Evolutionary conservation across 30 jellyfish, hydroid and myxozoan genomes (phyloP), one percentile per base, ranked within the genome.

Genomic region (Phacellophora camtschatica): DNA sequence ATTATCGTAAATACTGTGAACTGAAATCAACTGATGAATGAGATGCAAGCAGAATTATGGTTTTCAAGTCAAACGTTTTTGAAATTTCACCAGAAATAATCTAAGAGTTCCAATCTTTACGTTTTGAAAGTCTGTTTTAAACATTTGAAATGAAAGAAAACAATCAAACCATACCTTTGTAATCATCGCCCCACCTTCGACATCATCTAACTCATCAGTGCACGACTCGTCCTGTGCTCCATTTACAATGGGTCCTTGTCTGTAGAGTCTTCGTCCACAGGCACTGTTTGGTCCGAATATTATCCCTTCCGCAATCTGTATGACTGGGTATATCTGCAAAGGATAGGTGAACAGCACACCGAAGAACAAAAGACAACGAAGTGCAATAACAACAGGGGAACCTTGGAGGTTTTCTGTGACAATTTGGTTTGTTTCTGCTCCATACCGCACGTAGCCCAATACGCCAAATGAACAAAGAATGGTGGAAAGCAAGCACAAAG

Each of bases 341-440:
- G 99, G 99, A 51, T 87, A 94, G 1, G 99, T 94, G 79, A 94
- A 94, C 11, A 94, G 90, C 22, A 94, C 97, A 15, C 99, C 99
- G 20, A 94, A 62, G 62, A 94, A 87, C 22, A 94, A 90, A 39
- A 94, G 85, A 30, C 91, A 65, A 15, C 96, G 95, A 20, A 94
- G 84, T 6, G 82, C 73, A 8, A 69, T 84, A 32, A 84, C 99
- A 42, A 94, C 77, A 29, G 62, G 66, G 1, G 90, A 71, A n/a
- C 94, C 94, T 29, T 62, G 68, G 15, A 88, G 82, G 55, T 88
- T 88, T 41, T 88, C 94, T 8, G 99, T 94, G 30, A 94, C 96
- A 20, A 94, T 94, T 48, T 94, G 99, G 70, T 94, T 83, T 7
- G 95, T 88, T n/a, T 77, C 91, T 1, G 77, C 89, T 30, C 99